Base-by-base conservation (phyloP, 2,888 invertebrate genomes). In the Strigamia transsilvanica region DNA sequence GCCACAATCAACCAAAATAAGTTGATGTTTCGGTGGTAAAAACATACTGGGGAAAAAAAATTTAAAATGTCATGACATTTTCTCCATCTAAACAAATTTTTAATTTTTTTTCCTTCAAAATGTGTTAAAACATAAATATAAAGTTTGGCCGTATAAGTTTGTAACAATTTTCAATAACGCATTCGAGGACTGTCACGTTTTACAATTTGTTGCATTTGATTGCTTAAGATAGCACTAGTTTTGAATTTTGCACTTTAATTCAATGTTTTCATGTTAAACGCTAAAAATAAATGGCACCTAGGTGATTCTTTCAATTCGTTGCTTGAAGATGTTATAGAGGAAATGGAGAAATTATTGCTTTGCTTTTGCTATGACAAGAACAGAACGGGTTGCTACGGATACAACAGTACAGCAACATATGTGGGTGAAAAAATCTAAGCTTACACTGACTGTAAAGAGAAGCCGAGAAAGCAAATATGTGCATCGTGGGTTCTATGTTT, bases 351-450 rank as follows among this genome's bases (percentile, higher is more conserved):
- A 27, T 73, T 73, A 32, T 15, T n/a, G 73, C 32, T 13, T 32
- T 21, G 61, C 18, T 73, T 73, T 15, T 73, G 32, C 73, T 32
- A 73, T 73, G 13, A 32, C 21, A 73, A 23, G 32, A 73, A 73
- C 27, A 27, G 27, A 1, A 27, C 15, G 1, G 6, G 32, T 73
- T 27, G 32, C 73, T 66, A 66, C 12, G 73, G 73, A 32, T 7
- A 73, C 73, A 27, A 7, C 32, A 10, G 23, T 73, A 27, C 2
- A 23, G 73, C n/a, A 12, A 15, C 12, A 73, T 73, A 3, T n/a
- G 6, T 27, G 3, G 27, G 27, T 27, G 27, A 18, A 56, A 56
- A 56, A 56, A 18, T 18, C 42, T 42, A 10, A 42, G 15, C 42
- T 15, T 42, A 42, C 56, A 56, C 46, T 7, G 42, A 51, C 46